Percentiles rank a stretch among this genome's conserved stretches.
Conservation (phyloP, 2,797 vertebrate genomes). For the Odontamblyopus lacepedii region DNA sequence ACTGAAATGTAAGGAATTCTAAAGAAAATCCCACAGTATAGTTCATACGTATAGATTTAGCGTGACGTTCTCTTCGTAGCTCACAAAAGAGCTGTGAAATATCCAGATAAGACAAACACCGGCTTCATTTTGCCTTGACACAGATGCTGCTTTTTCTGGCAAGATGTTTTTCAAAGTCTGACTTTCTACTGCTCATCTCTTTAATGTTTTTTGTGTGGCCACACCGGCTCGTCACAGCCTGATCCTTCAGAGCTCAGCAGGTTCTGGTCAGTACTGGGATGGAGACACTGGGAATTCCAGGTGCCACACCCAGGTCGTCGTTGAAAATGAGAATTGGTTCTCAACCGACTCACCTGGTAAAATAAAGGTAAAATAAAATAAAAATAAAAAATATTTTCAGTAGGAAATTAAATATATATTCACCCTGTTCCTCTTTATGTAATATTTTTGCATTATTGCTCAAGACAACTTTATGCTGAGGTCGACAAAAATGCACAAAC, state of each 20-base stretch:
- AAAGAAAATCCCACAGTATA: neutral
- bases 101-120: slow-evolving; percentile 1
- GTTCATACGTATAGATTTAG: neutral
- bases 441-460: neutral
- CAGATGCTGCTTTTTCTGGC: neutral
- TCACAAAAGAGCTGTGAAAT: neutral
- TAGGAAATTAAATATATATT: neutral
- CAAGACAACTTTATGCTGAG: no score
- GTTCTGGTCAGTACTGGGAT: no score
- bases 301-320: no score
- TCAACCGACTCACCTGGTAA: no score
- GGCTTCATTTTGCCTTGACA: neutral
- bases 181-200: neutral
- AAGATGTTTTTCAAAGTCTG: neutral
- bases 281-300: no score
- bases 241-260: no score
- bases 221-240: no score
- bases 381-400: neutral
- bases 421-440: slow-evolving; percentile 15
- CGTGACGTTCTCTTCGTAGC: neutral
- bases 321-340: no score
- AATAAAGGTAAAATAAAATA: no score
- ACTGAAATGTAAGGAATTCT: neutral
- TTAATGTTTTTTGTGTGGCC: slow-evolving; percentile 1
- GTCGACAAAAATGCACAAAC: no score